Conservation (phyloP, 2,797 vertebrate species). For the Acrossocheilus fasciatus region DNA sequence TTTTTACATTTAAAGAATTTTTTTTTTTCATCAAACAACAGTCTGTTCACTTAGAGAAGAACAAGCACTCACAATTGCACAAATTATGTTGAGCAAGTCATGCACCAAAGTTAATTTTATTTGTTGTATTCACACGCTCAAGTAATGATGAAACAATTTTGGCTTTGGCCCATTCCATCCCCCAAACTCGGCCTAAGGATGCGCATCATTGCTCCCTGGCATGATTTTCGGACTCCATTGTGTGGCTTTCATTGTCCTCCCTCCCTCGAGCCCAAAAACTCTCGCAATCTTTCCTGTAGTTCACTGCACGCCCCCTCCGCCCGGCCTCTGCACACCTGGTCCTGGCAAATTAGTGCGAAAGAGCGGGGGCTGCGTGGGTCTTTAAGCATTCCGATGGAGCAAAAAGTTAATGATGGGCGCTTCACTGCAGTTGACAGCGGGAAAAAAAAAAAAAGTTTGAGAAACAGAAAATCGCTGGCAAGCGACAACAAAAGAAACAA, state of each 20-base stretch:
- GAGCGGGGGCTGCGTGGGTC: constrained; percentile 61
- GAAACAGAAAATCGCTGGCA: constrained; percentile 72
- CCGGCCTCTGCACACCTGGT: constrained; percentile 78
- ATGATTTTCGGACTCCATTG: constrained; percentile 66
- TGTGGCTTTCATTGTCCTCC: constrained; percentile 58
- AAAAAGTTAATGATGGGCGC: constrained; percentile 83
- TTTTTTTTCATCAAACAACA: background rate
- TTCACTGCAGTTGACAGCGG: constrained; percentile 65
- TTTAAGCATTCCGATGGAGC: constrained; percentile 81
- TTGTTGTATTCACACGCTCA: constrained; percentile 6
- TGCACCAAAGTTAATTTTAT: background rate
- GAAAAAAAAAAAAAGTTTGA: constrained; percentile 66
- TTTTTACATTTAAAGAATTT: background rate
- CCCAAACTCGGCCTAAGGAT: constrained; percentile 45
- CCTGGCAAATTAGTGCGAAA: constrained; percentile 77
- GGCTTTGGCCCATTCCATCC: constrained; percentile 4
- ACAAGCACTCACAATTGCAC: background rate
- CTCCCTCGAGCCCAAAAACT: constrained; percentile 53
- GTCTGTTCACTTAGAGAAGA: background rate
- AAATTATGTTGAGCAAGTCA: background rate
- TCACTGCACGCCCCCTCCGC: constrained; percentile 28
- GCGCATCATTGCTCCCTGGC: constrained; percentile 63
- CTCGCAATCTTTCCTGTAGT: constrained; percentile 48
- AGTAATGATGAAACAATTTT: constrained; percentile 1
- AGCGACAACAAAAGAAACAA: constrained; percentile 58